Conservation (phyloP, 2,888 invertebrate species). For the Leucania comma region DNA sequence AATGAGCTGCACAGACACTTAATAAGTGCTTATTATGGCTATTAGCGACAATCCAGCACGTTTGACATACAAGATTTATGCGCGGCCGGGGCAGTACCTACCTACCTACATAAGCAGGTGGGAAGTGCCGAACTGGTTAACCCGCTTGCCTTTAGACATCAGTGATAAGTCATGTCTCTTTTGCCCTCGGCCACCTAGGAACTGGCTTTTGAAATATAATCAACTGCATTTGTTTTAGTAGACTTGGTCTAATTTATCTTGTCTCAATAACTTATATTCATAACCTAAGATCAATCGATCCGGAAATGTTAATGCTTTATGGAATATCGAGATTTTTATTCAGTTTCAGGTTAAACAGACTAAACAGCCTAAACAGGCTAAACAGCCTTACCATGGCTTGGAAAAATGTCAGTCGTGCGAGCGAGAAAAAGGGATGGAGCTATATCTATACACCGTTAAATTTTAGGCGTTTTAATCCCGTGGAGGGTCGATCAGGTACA, state of each 20-base stretch:
- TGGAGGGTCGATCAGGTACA: too few species aligned
- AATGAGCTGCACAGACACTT: slow-evolving; percentile 30
- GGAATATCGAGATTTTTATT: not conserved
- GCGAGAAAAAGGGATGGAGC: too few species aligned
- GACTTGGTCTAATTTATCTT: slow-evolving; percentile 1
- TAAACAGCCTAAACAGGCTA: too few species aligned
- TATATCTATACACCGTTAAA: too few species aligned
- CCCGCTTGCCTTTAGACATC: slow-evolving; percentile 42
- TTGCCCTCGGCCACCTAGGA: slow-evolving; percentile 18
- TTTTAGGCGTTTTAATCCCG: too few species aligned
- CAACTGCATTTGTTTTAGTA: slow-evolving; percentile 14
- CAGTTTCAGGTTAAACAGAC: too few species aligned
- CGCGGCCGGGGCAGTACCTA: slow-evolving; percentile 43
- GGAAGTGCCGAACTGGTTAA: slow-evolving; percentile 44
- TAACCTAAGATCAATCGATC: not conserved
- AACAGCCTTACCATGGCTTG: too few species aligned
- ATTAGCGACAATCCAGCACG: slow-evolving; percentile 36
- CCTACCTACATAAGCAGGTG: slow-evolving; percentile 9
- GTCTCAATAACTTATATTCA: not conserved
- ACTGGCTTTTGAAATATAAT: slow-evolving; percentile 26
- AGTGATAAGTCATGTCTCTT: slow-evolving; percentile 39
- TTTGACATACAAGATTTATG: slow-evolving; percentile 43
- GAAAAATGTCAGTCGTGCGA: too few species aligned
- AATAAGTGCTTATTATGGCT: slow-evolving; percentile 18
- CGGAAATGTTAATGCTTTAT: not conserved